These are phyloP conservation scores for Pomacea maculata DNA, from an alignment of 1,140 invertebrate genomes.

Conservation along the genomic window DNA sequence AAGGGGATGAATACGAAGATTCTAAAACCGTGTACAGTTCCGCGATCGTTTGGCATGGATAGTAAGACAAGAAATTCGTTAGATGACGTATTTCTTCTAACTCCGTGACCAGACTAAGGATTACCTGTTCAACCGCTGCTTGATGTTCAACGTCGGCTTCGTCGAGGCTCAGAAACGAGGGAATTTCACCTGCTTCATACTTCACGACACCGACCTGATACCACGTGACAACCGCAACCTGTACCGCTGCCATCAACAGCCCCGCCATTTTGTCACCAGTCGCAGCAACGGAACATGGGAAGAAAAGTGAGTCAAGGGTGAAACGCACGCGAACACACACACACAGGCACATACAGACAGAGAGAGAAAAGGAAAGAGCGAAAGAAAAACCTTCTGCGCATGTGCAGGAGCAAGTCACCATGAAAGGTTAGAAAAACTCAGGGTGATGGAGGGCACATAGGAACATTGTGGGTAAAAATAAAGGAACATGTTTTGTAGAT, in stretches of 20 bases:
- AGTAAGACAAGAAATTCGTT: no score
- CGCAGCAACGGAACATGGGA: slow-evolving; percentile 16
- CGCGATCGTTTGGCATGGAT: no score
- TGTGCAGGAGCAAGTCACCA: no score
- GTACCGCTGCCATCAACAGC: slow-evolving; percentile 80
- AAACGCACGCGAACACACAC: neutral
- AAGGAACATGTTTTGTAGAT: neutral
- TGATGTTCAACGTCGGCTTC: slow-evolving; percentile 93
- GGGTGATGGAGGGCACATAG: no score
- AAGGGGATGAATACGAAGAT: no score
- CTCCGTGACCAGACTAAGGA: neutral
- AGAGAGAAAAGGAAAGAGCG: no score
- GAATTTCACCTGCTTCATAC: slow-evolving; percentile 87
- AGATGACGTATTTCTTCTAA: no score
- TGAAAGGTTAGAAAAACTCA: no score
- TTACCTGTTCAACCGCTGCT: slow-evolving; percentile 84
- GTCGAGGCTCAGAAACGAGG: slow-evolving; percentile 79
- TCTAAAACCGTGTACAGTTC: no score
- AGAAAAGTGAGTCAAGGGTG: neutral
- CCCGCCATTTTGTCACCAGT: slow-evolving; percentile 80
- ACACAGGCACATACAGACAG: no score
- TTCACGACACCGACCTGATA: slow-evolving; percentile 93
- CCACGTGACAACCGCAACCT: slow-evolving; percentile 91
- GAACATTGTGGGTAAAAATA: no score
- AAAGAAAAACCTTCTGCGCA: no score